phyloP scores from a whole-genome alignment of 2,888 invertebrate species.

The Mythimna impura region DNA sequence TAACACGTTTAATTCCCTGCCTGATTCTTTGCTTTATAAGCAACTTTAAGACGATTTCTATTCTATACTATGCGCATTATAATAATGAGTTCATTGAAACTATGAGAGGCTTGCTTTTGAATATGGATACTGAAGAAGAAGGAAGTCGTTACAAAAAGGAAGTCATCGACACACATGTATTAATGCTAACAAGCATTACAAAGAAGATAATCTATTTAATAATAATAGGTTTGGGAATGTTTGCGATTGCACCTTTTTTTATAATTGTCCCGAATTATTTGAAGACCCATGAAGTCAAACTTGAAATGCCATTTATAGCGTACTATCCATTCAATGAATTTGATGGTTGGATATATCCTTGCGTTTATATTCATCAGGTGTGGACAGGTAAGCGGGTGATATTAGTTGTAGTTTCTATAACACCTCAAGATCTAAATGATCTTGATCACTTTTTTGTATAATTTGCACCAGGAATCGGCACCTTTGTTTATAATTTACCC shows the following conservation, averaged over 20 bases:
- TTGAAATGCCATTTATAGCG: conserved; percentile 50
- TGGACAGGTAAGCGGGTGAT: conserved; percentile 35
- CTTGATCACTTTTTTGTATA: too few relatives aligned
- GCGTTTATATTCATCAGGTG: conserved; percentile 46
- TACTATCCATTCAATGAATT: conserved; percentile 53
- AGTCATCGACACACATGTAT: conserved; percentile 33
- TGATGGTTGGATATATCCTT: conserved; percentile 41
- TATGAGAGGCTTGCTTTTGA: conserved; percentile 33
- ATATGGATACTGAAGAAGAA: conserved; percentile 11
- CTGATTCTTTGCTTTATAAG: conserved; percentile 29
- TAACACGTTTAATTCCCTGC: conserved; percentile 51
- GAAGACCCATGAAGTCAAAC: conserved; percentile 28
- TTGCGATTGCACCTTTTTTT: conserved; percentile 33
- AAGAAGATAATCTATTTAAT: conserved; percentile 25
- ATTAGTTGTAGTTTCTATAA: background rate
- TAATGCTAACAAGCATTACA: conserved; percentile 26
- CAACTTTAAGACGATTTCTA: conserved; percentile 35
- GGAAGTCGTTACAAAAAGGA: conserved; percentile 25
- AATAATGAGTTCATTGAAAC: conserved; percentile 41
- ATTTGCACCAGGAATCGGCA: too few relatives aligned
- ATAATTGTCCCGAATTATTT: conserved; percentile 28
- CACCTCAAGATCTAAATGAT: too few relatives aligned
- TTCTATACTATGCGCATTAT: conserved; percentile 32
- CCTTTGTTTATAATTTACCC: too few relatives aligned
- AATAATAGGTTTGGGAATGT: conserved; percentile 29